These are phyloP conservation scores for Acanthopagrus latus DNA, from an alignment of 2,797 vertebrate genomes.

Conservation along the genomic window DNA sequence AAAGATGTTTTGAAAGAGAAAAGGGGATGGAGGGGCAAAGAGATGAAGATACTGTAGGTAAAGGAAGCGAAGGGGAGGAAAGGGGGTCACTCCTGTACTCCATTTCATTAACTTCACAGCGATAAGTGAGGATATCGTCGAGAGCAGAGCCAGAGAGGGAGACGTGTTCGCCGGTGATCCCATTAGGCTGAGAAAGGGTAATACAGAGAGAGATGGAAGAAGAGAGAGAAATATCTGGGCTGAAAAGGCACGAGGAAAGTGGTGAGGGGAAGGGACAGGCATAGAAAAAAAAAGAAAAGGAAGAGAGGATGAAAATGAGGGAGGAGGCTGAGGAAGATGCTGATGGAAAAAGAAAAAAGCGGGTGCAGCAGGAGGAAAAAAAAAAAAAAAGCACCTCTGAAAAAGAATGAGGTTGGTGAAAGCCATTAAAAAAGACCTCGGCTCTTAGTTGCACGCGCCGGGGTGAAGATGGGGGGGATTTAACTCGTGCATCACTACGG, in stretches of 20 bases:
- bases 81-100: constrained; percentile 59
- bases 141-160: constrained; percentile 58
- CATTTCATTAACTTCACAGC: constrained; percentile 76
- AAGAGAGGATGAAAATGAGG: constrained; percentile 42
- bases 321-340: constrained; percentile 19
- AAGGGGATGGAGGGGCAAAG: neutral
- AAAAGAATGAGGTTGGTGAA: constrained; percentile 46
- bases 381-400: constrained; percentile 44
- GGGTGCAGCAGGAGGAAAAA: constrained; percentile 11
- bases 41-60: constrained; percentile 24
- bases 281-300: neutral
- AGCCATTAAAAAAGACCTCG: constrained; percentile 56
- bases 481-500: constrained; percentile 28
- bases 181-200: constrained; percentile 72
- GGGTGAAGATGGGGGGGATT: constrained; percentile 38
- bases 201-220: constrained; percentile 48
- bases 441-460: constrained; percentile 24
- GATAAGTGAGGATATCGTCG: constrained; percentile 58
- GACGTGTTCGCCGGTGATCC: constrained; percentile 72
- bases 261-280: constrained; percentile 34
- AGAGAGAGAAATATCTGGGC: constrained; percentile 53
- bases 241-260: constrained; percentile 48
- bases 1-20: constrained; percentile 34
- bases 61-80: constrained; percentile 16
- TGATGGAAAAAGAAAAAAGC: constrained; percentile 36